phyloP scores from a whole-genome alignment of 2,113 vertebrate species.

The Tupaia tana region DNA sequence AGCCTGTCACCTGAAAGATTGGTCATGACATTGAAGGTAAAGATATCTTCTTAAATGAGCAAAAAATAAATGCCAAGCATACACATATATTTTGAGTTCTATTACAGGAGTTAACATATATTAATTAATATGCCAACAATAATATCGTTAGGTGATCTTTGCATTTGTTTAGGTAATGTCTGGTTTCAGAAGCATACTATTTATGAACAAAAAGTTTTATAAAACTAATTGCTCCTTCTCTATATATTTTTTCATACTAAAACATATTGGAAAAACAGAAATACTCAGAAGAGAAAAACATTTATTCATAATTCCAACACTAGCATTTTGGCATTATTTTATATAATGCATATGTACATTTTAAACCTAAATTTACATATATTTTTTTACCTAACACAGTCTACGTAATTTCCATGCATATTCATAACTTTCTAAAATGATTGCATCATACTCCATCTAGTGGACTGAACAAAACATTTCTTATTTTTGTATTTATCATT shows the following conservation, averaged over 20 bases:
- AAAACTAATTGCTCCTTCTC: background rate
- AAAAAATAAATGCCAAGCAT: background rate
- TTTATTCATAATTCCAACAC: background rate
- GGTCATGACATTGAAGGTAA: too few species aligned
- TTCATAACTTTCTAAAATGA: background rate
- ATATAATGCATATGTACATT: background rate
- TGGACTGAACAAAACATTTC: background rate
- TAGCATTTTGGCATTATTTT: background rate
- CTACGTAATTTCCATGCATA: background rate
- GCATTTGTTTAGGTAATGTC: background rate
- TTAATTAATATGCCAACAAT: background rate
- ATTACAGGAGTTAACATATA: background rate
- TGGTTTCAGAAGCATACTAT: background rate
- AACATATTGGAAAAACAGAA: background rate
- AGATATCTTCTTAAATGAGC: background rate
- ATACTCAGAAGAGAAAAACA: background rate
- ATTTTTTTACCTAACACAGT: background rate
- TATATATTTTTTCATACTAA: background rate
- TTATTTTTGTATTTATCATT: background rate
- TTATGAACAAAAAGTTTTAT: background rate
- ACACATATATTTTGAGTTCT: background rate
- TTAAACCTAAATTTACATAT: background rate
- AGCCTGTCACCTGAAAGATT: background rate
- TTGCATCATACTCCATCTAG: conserved; percentile 47
- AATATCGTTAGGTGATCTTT: background rate